A percentile compares a stretch with the other conserved stretches of the same genome.
Conservation (phyloP, 1,140 invertebrate genomes). For the Leptonema lineaticorne region DNA sequence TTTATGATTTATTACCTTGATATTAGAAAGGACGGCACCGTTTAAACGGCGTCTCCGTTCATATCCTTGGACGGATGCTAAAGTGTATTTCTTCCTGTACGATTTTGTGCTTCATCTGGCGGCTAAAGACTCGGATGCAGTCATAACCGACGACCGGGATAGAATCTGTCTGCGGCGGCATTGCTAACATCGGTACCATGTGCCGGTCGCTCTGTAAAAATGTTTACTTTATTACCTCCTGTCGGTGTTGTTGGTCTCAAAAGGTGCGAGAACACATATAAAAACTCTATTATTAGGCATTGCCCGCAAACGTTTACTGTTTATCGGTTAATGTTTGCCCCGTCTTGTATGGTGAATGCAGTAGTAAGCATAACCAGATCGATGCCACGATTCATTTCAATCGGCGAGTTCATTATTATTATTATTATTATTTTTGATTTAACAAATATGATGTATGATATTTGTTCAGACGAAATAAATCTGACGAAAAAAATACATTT, state of each 20-base stretch:
- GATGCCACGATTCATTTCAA: too few species aligned
- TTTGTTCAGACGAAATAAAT: too few species aligned
- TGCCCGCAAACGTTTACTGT: constrained; percentile 26
- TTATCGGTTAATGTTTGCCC: too few species aligned
- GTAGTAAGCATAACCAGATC: too few species aligned
- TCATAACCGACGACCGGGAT: background rate
- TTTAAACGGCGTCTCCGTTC: too few species aligned
- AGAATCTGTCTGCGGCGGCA: constrained; percentile 27
- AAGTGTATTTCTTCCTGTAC: background rate
- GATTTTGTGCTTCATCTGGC: background rate
- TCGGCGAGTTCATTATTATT: too few species aligned
- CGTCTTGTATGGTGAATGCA: constrained; percentile 4
- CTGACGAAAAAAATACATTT: too few species aligned
- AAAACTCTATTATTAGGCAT: constrained; percentile 41
- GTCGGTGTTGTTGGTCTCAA: constrained; percentile 36
- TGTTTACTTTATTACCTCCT: constrained; percentile 42
- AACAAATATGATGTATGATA: too few species aligned
- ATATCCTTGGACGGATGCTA: background rate
- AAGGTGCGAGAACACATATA: constrained; percentile 41
- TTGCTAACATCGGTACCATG: constrained; percentile 34
- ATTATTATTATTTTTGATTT: too few species aligned
- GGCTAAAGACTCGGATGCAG: background rate
- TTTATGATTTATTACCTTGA: too few species aligned
- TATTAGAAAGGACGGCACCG: too few species aligned
- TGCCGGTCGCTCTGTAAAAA: constrained; percentile 36